phyloP scores from a whole-genome alignment of 2,888 invertebrate genomes.

The Malthinus seriepunctatus region DNA sequence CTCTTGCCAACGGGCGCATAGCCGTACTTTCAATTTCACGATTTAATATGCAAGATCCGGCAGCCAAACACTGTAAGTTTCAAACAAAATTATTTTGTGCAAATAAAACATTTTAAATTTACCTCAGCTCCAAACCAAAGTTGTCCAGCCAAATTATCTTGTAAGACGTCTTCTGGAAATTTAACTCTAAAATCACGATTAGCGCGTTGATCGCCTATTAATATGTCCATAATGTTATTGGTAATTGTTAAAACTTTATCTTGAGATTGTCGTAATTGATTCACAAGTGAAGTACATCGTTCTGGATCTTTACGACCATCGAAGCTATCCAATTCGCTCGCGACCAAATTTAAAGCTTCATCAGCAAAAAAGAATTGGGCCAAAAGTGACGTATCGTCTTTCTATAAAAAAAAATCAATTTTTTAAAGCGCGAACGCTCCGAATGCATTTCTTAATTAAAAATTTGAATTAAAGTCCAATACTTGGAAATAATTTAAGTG shows the following conservation, averaged over 20 bases:
- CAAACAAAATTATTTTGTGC: not conserved
- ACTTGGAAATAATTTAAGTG: too few relatives aligned
- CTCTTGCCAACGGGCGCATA: constrained; percentile 96
- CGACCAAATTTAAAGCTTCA: constrained; percentile 92
- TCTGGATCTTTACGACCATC: constrained; percentile 99
- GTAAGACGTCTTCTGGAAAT: constrained; percentile 98
- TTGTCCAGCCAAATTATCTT: constrained; percentile 97
- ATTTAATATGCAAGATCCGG: constrained; percentile 98
- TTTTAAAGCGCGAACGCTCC: too few relatives aligned
- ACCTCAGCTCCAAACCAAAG: constrained; percentile 99
- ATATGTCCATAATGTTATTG: constrained; percentile 93
- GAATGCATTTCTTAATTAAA: too few relatives aligned
- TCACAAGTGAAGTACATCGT: constrained; percentile 92
- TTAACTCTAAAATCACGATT: constrained; percentile 95
- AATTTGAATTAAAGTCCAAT: too few relatives aligned
- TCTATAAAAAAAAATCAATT: constrained; percentile 61
- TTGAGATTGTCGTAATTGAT: constrained; percentile 92
- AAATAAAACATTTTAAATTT: constrained; percentile 24
- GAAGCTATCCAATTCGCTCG: constrained; percentile 96
- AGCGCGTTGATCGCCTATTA: constrained; percentile 82
- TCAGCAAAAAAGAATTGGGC: constrained; percentile 99
- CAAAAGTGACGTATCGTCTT: constrained; percentile 88
- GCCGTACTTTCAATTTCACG: constrained; percentile 93
- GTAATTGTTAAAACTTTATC: constrained; percentile 90
- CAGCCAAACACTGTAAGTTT: constrained; percentile 83